Evolutionary conservation across 2,888 invertebrate genomes (phyloP), one percentile per base, ranked within the genome.

Genomic region (Chaetogeoica ovagalla): DNA sequence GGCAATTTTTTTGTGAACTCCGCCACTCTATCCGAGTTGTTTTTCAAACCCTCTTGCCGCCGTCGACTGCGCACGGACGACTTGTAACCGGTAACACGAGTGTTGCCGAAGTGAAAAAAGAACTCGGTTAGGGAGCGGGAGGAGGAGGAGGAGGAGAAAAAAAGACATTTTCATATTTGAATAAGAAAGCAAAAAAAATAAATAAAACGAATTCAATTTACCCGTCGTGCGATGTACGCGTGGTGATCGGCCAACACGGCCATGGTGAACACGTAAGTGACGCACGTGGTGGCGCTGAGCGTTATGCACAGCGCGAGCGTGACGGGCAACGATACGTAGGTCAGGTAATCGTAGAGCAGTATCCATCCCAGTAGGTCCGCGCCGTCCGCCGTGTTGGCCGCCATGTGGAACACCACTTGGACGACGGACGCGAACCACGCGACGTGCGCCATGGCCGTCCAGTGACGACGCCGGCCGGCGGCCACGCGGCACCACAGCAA

Each of bases 281-380:
- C 87, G 83, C 90, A 90, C 19, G 91, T 90, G 81, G 88, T 89
- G 30, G 90, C 84, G 69, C 91, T 91, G 82, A 91, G 87, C 70
- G 90, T 87, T 62, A 89, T 88, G 84, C 91, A 90, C 82, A 89
- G 90, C 65, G 90, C 87, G 62, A 93, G 86, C 77, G 92, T 88
- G 81, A 93, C 87, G 0, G 93, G 93, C 83, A 93, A 86, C 21
- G 92, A 91, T 79, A 92, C 91, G 86, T 92, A 93, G 71, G 92
- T 89, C 71, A 93, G 87, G 85, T 92, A 94, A 84, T 91, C 90
- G 84, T 92, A 86, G 71, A 93, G 87, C 82, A 93, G 87, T 43
- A 91, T 89, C 93, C 93, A 93, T 52, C 91, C 92, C 23, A 93
- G 88, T 79, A 90, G 89, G 85, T 92, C 91, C 82, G 92, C 88